Evolutionary conservation across 2,113 vertebrate genomes (phyloP).

Genomic region (Zapornia atra): DNA sequence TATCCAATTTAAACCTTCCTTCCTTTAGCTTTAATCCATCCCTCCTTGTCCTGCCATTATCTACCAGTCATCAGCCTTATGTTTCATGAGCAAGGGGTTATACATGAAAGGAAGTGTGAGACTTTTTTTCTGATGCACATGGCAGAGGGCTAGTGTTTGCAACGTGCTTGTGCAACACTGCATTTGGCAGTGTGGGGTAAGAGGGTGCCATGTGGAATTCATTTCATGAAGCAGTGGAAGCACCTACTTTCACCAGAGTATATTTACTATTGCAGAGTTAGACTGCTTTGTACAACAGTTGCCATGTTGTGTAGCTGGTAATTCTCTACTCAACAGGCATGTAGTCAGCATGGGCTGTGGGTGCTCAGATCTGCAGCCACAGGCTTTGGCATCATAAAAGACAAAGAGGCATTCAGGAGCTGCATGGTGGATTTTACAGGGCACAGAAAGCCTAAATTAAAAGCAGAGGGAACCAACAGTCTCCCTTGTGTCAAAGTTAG

Average conservation of each 20-base stretch:
- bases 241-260: background rate
- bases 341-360: background rate
- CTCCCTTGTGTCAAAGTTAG: rapidly evolving
- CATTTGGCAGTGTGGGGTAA: rapidly evolving
- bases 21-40: too few species aligned
- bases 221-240: background rate
- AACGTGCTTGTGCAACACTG: rapidly evolving
- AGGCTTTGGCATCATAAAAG: background rate
- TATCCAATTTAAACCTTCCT: too few species aligned
- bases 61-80: background rate
- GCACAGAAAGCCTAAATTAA: background rate
- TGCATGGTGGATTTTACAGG: background rate
- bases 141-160: background rate
- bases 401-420: background rate
- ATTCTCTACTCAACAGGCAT: background rate
- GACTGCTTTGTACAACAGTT: background rate
- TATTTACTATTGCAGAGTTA: background rate
- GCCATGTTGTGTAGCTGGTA: background rate
- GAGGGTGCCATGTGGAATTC: background rate
- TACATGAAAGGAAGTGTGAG: background rate
- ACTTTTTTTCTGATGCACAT: background rate
- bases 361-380: background rate
- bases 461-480: background rate
- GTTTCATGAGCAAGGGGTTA: background rate
- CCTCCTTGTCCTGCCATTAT: too few species aligned